Percentiles rank a stretch among this genome's conserved stretches.
These are phyloP conservation scores for Ophioderma brevispina DNA, from an alignment of 35 echinoderm and acorn worm genomes.

Conservation along the genomic window DNA sequence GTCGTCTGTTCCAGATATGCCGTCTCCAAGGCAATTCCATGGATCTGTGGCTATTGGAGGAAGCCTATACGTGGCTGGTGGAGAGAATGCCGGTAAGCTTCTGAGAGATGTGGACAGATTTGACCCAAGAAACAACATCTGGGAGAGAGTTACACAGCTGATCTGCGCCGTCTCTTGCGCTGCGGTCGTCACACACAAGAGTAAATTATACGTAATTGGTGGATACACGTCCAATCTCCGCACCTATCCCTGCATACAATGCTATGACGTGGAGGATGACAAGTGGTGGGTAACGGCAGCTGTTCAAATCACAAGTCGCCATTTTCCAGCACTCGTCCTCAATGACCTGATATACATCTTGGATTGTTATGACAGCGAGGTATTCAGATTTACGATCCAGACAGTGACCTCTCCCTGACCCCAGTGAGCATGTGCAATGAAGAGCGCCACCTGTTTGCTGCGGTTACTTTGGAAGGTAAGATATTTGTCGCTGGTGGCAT, in stretches of 20 bases:
- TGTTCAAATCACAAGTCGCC: slow-evolving; percentile 36
- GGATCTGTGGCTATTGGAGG: slow-evolving; percentile 19
- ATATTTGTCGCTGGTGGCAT: slow-evolving; percentile 66
- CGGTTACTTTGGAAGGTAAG: slow-evolving; percentile 27
- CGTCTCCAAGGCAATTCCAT: slow-evolving; percentile 40
- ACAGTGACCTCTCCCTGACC: slow-evolving; percentile 23
- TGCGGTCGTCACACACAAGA: slow-evolving; percentile 57
- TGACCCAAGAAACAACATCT: slow-evolving; percentile 26
- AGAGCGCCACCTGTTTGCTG: slow-evolving; percentile 74
- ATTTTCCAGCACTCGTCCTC: slow-evolving; percentile 52
- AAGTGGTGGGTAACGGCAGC: slow-evolving; percentile 49
- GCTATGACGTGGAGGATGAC: slow-evolving; percentile 31
- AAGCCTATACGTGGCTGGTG: slow-evolving; percentile 54
- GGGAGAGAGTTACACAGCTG: slow-evolving; percentile 50
- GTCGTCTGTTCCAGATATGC: slow-evolving; percentile 35
- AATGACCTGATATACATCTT: slow-evolving; percentile 64
- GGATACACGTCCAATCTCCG: slow-evolving; percentile 22
- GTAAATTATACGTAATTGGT: slow-evolving; percentile 64
- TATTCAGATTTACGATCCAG: slow-evolving; percentile 70
- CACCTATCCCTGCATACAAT: slow-evolving; percentile 62
- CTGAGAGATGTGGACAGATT: slow-evolving; percentile 55
- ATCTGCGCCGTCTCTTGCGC: slow-evolving; percentile 42
- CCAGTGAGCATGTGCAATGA: slow-evolving; percentile 52
- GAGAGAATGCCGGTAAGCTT: slow-evolving; percentile 44
- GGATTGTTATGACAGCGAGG: slow-evolving; percentile 47